phyloP scores from a whole-genome alignment of 2,888 invertebrate genomes.

The Stenichneumon culpator region DNA sequence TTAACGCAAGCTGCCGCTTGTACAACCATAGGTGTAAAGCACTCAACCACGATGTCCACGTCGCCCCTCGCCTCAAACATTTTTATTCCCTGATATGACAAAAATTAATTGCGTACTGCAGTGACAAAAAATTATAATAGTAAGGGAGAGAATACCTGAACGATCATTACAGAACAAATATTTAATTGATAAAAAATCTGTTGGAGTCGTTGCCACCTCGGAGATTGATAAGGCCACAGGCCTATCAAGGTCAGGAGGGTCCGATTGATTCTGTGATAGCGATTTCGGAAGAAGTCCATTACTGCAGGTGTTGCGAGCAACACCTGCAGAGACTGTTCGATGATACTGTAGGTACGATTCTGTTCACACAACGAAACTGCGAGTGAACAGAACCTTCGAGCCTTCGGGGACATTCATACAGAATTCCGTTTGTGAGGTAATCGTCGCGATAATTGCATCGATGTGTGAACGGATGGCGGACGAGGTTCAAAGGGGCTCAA shows the following conservation, averaged over 20 bases:
- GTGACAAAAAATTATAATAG: neutral
- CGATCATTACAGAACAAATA: constrained; percentile 4
- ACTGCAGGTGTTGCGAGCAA: neutral
- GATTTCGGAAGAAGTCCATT: constrained; percentile 30
- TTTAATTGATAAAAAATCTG: constrained; percentile 7
- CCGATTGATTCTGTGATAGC: constrained; percentile 11
- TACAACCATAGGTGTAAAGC: constrained; percentile 9
- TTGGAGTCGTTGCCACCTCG: constrained; percentile 9
- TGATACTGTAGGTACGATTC: neutral
- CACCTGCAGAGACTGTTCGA: neutral
- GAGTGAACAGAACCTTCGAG: too few species aligned
- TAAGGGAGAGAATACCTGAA: neutral
- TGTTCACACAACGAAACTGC: too few species aligned
- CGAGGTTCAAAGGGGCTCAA: neutral
- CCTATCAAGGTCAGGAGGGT: neutral
- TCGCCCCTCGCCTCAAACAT: constrained; percentile 43
- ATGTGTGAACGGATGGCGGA: neutral
- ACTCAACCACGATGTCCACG: constrained; percentile 5
- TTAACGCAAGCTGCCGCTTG: neutral
- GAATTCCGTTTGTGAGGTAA: constrained; percentile 12
- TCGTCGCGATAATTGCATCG: neutral
- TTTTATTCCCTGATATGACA: constrained; percentile 31
- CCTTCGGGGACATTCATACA: neutral
- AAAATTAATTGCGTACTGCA: neutral
- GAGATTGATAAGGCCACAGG: constrained; percentile 20